Evolutionary conservation across 2,888 invertebrate genomes (phyloP).

Genomic region (Scaptomyza reducta): DNA sequence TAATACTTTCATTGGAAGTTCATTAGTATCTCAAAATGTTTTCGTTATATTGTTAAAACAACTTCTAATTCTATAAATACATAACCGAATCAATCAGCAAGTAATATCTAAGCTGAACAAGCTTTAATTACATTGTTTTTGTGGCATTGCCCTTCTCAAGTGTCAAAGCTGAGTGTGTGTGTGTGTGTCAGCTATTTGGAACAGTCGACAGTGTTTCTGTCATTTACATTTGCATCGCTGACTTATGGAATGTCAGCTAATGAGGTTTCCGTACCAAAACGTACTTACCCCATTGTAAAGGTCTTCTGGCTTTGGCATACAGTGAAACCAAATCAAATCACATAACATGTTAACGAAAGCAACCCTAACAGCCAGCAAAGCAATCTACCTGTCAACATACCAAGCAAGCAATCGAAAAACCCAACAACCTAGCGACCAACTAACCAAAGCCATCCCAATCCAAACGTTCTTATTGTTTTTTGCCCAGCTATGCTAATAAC

Average conservation of each 20-base stretch:
- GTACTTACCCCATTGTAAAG: constrained; percentile 60
- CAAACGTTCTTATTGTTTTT: constrained; percentile 29
- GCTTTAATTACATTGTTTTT: constrained; percentile 9
- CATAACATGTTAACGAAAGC: constrained; percentile 64
- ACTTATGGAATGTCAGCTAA: constrained; percentile 70
- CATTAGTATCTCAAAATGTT: too few species aligned
- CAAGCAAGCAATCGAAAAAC: constrained; percentile 7
- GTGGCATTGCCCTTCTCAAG: constrained; percentile 22
- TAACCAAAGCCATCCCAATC: constrained; percentile 48
- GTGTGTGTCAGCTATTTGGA: constrained; percentile 27
- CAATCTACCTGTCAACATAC: constrained; percentile 26
- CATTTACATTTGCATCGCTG: constrained; percentile 46
- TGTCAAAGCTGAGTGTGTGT: constrained; percentile 11
- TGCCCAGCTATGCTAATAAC: constrained; percentile 66
- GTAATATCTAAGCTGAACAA: not conserved
- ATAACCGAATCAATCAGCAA: not conserved
- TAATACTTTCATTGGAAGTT: too few species aligned
- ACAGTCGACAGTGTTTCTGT: constrained; percentile 39
- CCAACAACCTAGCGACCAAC: constrained; percentile 23
- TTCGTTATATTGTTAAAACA: too few species aligned
- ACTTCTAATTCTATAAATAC: too few species aligned
- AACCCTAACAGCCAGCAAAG: constrained; percentile 9
- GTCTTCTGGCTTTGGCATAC: constrained; percentile 26
- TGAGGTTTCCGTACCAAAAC: constrained; percentile 69
- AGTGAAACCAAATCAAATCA: constrained; percentile 69